phyloP scores from a whole-genome alignment of 2,888 invertebrate genomes.

The Camptogramma bilineatum region DNA sequence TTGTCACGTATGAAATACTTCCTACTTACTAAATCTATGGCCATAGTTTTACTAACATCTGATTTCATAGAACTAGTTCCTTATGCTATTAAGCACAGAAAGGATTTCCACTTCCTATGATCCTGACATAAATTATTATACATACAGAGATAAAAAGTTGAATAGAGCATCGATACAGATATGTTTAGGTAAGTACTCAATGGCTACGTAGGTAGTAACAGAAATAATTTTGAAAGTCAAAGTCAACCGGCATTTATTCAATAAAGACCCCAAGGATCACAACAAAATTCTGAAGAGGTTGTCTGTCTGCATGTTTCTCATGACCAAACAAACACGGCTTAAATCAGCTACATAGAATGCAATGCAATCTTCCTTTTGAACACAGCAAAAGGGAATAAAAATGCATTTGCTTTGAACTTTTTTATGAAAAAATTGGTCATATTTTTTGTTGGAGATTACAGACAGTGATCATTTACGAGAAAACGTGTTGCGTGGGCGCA shows the following conservation, averaged over 20 bases:
- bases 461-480: not conserved
- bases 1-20: too few relatives aligned
- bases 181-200: not conserved
- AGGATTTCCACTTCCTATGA: slow-evolving; percentile 34
- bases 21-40: too few relatives aligned
- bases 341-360: too few relatives aligned
- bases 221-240: slow-evolving; percentile 1
- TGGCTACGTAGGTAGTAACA: not conserved
- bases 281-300: not conserved
- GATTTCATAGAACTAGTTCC: not conserved
- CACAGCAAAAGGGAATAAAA: not conserved
- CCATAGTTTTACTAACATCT: too few relatives aligned
- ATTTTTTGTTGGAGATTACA: not conserved
- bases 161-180: not conserved
- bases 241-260: not conserved
- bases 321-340: not conserved
- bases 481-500: slow-evolving; percentile 14
- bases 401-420: too few relatives aligned
- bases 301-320: not conserved
- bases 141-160: slow-evolving; percentile 9
- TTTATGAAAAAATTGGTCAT: too few relatives aligned
- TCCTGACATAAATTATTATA: slow-evolving; percentile 25
- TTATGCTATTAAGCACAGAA: not conserved
- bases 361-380: not conserved
- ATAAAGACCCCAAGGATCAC: not conserved